Conservation (phyloP, 2,797 vertebrate genomes). For the Clarias platycephalus region DNA sequence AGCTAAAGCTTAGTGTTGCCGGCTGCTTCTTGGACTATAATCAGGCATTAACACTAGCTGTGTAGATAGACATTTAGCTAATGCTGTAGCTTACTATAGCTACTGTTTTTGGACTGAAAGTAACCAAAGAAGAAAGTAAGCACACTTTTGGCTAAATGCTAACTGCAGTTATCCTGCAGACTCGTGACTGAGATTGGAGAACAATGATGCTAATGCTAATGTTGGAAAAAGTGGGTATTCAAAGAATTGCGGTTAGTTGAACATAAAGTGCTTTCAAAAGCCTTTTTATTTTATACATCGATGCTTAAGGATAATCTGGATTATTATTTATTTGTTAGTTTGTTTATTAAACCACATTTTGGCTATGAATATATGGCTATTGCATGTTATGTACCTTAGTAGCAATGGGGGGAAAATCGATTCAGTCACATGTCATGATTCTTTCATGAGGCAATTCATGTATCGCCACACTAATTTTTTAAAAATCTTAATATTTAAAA, state of each 20-base stretch:
- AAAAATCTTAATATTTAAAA: no score
- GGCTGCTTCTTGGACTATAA: constrained; percentile 9
- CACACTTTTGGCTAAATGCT: background rate
- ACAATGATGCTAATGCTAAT: background rate
- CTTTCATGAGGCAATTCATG: no score
- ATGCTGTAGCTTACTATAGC: background rate
- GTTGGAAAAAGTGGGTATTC: background rate
- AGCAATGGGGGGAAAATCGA: no score
- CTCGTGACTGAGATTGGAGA: background rate
- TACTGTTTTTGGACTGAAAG: background rate
- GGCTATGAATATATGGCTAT: no score
- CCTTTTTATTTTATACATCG: background rate
- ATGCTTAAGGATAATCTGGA: background rate
- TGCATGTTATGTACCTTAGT: no score
- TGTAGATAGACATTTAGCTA: background rate
- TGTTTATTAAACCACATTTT: background rate
- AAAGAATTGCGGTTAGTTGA: background rate
- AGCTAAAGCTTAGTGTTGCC: background rate
- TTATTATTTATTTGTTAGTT: background rate
- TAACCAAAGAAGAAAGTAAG: background rate
- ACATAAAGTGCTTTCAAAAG: no score
- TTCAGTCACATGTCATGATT: no score
- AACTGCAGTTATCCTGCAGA: constrained; percentile 3
- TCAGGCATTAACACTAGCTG: constrained; percentile 13
- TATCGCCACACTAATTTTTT: no score